Conservation (phyloP, 2,797 vertebrate genomes). For the Urosaurus nigricauda region DNA sequence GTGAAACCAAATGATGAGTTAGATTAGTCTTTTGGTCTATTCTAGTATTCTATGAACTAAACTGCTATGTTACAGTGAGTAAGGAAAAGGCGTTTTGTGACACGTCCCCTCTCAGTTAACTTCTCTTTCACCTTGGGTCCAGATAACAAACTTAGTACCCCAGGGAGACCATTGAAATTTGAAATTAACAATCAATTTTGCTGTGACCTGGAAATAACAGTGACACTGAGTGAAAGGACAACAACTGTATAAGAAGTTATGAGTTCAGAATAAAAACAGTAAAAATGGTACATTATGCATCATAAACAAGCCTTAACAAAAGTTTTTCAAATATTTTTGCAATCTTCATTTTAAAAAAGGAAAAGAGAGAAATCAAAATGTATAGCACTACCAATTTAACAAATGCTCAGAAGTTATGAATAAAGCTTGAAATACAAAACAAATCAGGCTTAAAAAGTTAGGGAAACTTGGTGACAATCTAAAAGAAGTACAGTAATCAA, state of each 20-base stretch:
- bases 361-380: constrained; percentile 4
- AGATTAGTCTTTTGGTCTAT: not conserved
- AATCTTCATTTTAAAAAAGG: not conserved
- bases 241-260: not conserved
- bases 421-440: not conserved
- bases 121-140: not conserved
- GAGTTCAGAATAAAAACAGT: not conserved
- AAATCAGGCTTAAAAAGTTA: not conserved
- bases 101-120: not conserved
- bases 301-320: constrained; percentile 16
- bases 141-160: not conserved
- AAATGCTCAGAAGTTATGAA: not conserved
- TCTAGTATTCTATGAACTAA: not conserved
- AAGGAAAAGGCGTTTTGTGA: not conserved
- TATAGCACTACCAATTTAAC: not conserved
- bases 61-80: not conserved
- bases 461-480: not conserved
- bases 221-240: not conserved
- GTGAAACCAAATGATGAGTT: not conserved
- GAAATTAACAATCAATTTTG: constrained; percentile 17
- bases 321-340: not conserved
- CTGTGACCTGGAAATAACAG: not conserved
- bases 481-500: not conserved
- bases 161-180: not conserved
- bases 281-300: constrained; percentile 8